Conservation (phyloP, 2,113 vertebrate species). For the Sprattus sprattus region DNA sequence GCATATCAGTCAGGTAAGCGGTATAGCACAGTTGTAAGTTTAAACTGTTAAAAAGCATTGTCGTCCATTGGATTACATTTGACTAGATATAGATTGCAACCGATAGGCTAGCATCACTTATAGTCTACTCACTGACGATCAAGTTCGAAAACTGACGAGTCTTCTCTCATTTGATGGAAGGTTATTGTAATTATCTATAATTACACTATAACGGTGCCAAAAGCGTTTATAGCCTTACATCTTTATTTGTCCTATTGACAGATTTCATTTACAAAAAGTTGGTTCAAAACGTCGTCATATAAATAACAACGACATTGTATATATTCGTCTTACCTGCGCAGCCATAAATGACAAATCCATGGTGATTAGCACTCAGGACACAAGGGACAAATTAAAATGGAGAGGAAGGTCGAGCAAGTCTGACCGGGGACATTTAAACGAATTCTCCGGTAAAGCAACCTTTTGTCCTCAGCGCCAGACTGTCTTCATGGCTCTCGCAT, state of each 20-base stretch:
- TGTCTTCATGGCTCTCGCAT: background rate
- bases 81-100: background rate
- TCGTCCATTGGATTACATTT: background rate
- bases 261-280: background rate
- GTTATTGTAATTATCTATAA: background rate
- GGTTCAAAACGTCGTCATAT: background rate
- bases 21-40: background rate
- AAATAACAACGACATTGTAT: background rate
- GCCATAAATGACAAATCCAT: conserved; percentile 61
- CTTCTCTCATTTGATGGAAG: background rate
- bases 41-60: background rate
- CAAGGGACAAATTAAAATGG: background rate
- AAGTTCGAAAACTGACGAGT: conserved; percentile 1
- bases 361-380: conserved; percentile 21
- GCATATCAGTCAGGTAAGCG: background rate
- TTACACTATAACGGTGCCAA: background rate
- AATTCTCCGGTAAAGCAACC: background rate
- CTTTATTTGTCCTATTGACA: background rate
- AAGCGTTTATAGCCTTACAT: background rate
- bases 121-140: background rate
- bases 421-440: background rate
- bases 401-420: conserved; percentile 7
- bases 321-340: conserved; percentile 49
- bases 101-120: background rate
- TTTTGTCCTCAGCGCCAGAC: background rate